Evolutionary conservation across 2,113 vertebrate species (phyloP).

Genomic region (Ptychochromis oligacanthus): DNA sequence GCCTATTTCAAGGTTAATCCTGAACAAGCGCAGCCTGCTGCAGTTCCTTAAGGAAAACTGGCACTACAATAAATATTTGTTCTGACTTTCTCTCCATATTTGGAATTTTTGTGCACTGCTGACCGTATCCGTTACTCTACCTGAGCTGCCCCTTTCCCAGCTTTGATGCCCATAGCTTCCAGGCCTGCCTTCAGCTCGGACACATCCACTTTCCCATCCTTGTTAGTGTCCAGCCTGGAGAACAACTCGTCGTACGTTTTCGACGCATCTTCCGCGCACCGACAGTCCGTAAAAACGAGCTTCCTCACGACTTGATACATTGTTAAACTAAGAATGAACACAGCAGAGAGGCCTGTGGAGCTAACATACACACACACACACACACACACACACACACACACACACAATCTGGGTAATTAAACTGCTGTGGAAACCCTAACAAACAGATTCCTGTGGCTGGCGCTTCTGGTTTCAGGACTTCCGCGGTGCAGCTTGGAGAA

Average conservation of each 20-base stretch:
- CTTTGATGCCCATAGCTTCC: conserved; percentile 82
- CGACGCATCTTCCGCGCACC: conserved; percentile 69
- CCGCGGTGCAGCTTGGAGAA: not conserved
- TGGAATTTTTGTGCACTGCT: not conserved
- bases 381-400: not conserved
- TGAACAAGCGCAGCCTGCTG: not conserved
- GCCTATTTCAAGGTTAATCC: not conserved
- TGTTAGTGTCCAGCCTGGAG: conserved; percentile 86
- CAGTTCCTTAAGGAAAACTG: not conserved
- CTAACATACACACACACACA: not conserved
- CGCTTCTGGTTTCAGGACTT: conserved; percentile 48
- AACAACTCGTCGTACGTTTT: conserved; percentile 87
- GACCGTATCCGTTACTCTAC: conserved; percentile 66
- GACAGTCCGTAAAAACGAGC: conserved; percentile 74
- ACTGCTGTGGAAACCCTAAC: not conserved
- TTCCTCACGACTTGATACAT: conserved; percentile 70
- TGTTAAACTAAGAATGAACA: not conserved
- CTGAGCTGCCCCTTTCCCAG: conserved; percentile 85
- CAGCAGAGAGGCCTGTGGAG: not conserved
- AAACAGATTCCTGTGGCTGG: conserved; percentile 19
- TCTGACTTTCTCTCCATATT: not conserved
- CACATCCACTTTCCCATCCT: conserved; percentile 91
- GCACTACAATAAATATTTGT: not conserved
- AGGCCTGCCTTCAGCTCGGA: conserved; percentile 89
- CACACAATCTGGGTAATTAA: not conserved